Percentiles rank a stretch among this genome's conserved stretches.
These are phyloP conservation scores for Anoncus sp. DNA, from an alignment of 2,888 invertebrate species.

Conservation along the genomic window DNA sequence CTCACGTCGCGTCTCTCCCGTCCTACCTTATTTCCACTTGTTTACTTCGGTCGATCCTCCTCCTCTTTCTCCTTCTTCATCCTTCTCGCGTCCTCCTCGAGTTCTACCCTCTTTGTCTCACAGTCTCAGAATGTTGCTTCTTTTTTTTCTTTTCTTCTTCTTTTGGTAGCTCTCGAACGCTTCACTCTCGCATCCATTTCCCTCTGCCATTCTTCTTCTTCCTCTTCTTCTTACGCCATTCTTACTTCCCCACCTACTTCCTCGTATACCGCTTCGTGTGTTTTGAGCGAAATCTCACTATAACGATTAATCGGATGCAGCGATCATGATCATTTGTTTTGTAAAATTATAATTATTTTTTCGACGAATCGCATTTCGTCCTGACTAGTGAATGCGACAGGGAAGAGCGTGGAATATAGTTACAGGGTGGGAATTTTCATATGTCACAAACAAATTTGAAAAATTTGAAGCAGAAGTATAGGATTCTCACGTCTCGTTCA, in stretches of 20 bases:
- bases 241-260: constrained; percentile 17
- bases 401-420: too few relatives aligned
- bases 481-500: too few relatives aligned
- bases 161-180: constrained; percentile 55
- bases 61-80: constrained; percentile 52
- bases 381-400: too few relatives aligned
- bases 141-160: constrained; percentile 1
- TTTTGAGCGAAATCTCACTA: background rate
- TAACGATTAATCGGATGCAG: background rate
- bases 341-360: too few relatives aligned
- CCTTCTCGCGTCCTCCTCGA: constrained; percentile 36
- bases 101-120: constrained; percentile 42
- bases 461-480: too few relatives aligned
- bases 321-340: too few relatives aligned
- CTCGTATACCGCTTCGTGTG: background rate
- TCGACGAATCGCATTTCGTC: too few relatives aligned
- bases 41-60: constrained; percentile 74
- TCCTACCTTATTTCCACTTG: constrained; percentile 77
- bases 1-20: constrained; percentile 55
- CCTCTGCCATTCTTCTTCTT: constrained; percentile 9
- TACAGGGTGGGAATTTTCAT: too few relatives aligned
- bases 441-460: too few relatives aligned
- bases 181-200: constrained; percentile 54
- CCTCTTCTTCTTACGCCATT: constrained; percentile 9
- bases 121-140: constrained; percentile 55